A percentile compares a stretch with the other conserved stretches of the same genome.
These are phyloP conservation scores for Eira barbara DNA, from an alignment of 2,113 vertebrate genomes.

Conservation along the genomic window DNA sequence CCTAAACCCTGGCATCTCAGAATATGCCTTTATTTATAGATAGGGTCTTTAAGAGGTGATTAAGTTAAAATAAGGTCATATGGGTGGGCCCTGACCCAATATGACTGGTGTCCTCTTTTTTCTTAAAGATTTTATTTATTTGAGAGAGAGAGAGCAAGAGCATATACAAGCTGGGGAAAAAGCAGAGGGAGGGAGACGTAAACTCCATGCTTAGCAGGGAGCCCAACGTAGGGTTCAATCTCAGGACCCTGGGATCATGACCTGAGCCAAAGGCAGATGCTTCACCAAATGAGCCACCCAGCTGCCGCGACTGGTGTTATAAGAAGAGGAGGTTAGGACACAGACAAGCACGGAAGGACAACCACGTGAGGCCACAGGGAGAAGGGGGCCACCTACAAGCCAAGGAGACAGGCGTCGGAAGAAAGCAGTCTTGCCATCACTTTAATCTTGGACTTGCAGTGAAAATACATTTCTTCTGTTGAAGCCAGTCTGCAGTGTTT, in stretches of 20 bases:
- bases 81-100: background rate
- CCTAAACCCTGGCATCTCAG: background rate
- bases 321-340: background rate
- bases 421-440: background rate
- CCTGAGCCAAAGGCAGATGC: background rate
- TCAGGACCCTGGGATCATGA: no score
- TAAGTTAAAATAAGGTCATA: background rate
- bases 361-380: fast-evolving
- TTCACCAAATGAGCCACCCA: background rate
- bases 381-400: no score
- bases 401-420: background rate
- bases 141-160: background rate
- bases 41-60: background rate
- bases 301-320: fast-evolving
- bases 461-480: background rate
- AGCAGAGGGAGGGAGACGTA: background rate
- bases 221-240: no score
- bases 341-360: background rate
- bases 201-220: background rate
- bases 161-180: background rate
- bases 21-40: background rate
- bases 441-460: background rate
- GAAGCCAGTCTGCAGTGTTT: no score
- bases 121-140: background rate
- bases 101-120: background rate